Evolutionary conservation across 2,113 vertebrate species (phyloP), one percentile per base, ranked within the genome.

Genomic region (Tamias sibiricus): DNA sequence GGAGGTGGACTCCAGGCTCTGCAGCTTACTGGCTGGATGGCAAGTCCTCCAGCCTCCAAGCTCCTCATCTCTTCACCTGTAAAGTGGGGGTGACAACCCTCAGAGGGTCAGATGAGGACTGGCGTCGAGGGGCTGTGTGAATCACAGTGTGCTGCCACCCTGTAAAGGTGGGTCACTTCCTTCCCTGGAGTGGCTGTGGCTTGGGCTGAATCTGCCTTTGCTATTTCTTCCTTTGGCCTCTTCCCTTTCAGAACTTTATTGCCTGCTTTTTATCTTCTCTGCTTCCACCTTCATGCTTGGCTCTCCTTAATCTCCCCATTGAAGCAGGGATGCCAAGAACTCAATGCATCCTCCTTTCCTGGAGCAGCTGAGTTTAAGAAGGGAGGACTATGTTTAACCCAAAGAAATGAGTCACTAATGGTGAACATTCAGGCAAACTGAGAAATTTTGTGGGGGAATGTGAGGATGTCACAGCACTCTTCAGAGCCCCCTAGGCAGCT

Each of bases 331-430:
- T 90, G 95, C 42, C 42, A 86, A 84, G 85, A 94, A 91, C 95
- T 96, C 59, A 96, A 97, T 94, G 96, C 96, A 86, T 80, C 98
- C 98, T 92, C 97, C 97, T 98, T 97, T 98, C 98, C 98, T 97
- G 37, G 97, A 97, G 97, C 98, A 96, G 97, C 80, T 92, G 91
- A 44, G 5, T 49, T 92, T 90, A 52, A 92, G 84, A 91, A 97
- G 89, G 84, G 97, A 97, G 97, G 97, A 90, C 95, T 97, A 97
- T 98, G 94, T 96, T 95, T 97, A 97, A 97, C 97, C 97, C 94
- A 97, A 97, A 97, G 97, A 97, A 96, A 77, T 97, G 98, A 98
- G 97, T 97, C 97, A 97, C 96, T 97, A 98, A 98, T 97, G 93
- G 97, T 97, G 97, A 97, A 97, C 97, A 97, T 97, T 98, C 96